Conservation (phyloP, 2,797 vertebrate genomes). For the Falco peregrinus region DNA sequence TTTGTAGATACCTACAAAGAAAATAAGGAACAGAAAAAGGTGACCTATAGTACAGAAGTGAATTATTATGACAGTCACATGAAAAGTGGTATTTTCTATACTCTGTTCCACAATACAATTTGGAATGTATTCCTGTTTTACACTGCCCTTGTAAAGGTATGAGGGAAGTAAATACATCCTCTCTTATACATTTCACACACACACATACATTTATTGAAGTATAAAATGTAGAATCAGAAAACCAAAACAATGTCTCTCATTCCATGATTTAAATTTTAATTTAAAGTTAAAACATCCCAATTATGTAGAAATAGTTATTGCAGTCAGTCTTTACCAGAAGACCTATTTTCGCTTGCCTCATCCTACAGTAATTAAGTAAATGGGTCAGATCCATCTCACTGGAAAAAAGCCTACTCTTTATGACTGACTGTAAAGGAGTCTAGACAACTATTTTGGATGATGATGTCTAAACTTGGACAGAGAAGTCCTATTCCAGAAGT, state of each 20-base stretch:
- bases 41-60: neutral
- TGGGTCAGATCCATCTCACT: constrained; percentile 34
- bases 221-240: neutral
- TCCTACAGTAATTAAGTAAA: neutral
- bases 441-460: constrained; percentile 17
- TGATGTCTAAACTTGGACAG: constrained; percentile 24
- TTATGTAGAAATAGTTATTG: neutral
- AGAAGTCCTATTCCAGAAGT: neutral
- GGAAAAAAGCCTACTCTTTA: neutral
- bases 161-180: neutral
- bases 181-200: neutral
- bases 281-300: neutral
- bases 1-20: neutral
- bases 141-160: neutral
- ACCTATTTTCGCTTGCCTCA: constrained; percentile 21
- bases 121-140: neutral
- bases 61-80: neutral
- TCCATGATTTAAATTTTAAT: neutral
- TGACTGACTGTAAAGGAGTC: neutral
- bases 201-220: neutral
- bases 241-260: neutral
- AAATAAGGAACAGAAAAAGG: neutral
- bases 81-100: neutral
- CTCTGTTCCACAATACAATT: neutral
- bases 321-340: neutral